Evolutionary conservation across 1,140 invertebrate species (phyloP), one percentile per base, ranked within the genome.

Genomic region (Mesaphorura yosii): DNA sequence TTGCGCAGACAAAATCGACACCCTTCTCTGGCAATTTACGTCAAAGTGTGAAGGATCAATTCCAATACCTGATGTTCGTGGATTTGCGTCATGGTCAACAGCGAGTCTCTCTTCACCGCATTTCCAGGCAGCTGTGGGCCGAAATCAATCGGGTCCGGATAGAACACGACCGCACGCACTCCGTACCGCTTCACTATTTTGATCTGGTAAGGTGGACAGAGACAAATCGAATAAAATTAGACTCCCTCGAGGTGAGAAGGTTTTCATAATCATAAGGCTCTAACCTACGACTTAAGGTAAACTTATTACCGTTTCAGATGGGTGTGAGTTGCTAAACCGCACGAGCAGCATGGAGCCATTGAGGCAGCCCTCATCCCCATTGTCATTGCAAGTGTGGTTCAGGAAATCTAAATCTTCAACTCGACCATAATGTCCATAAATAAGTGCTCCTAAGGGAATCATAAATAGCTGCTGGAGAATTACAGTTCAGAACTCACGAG

Each of bases 371-470:
- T 49, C 23, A 22, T 31, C 14, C n/a, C n/a, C n/a, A n/a, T n/a
- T n/a, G n/a, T n/a, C n/a, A n/a, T n/a, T n/a, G n/a, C n/a, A n/a
- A n/a, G n/a, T n/a, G 17, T 20, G 45, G 22, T 40, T 19, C 15
- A 61, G 48, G 34, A 55, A 49, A 20, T 58, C 22, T 12, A 58
- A 50, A 31, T 61, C 59, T 39, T 61, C 48, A 14, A 44, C 5
- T n/a, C 41, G 28, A 14, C 59, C 59, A 47, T 57, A 61, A 45
- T 51, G 52, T 23, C 52, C 59, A 56, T 61, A 61, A 57, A 61
- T 58, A 50, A 61, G 56, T 23, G 55, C 58, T 50, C 59, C 59
- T 61, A 46, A 17, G 23, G 53, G 42, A n/a, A n/a, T n/a, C n/a
- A n/a, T n/a, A n/a, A n/a, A n/a, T n/a, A n/a, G n/a, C n/a, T n/a